phyloP scores from a whole-genome alignment of 1,140 invertebrate species.

The Drosophila parvula region DNA sequence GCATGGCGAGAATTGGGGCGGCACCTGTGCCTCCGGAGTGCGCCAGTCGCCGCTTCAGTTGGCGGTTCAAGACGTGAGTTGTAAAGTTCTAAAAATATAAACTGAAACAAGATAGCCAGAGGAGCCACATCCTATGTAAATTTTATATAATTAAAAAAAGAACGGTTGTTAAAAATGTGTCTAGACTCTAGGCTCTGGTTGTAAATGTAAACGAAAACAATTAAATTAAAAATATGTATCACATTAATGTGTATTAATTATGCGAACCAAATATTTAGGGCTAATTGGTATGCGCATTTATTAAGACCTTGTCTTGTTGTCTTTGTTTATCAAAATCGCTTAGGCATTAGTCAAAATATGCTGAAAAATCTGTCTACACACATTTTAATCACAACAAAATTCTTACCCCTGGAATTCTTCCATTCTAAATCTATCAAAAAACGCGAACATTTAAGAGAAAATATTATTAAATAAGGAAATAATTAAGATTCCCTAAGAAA shows the following conservation, averaged over 20 bases:
- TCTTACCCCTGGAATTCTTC: not conserved
- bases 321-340: not conserved
- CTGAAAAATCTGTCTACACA: not conserved
- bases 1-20: constrained; percentile 38
- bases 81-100: not conserved
- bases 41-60: constrained; percentile 57
- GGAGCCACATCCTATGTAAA: not conserved
- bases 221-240: constrained; percentile 25
- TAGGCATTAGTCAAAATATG: not conserved
- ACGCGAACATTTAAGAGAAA: not conserved
- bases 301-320: constrained; percentile 1
- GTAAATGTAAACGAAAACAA: not conserved
- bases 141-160: not conserved
- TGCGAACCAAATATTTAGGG: constrained; percentile 1
- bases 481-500: not conserved
- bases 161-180: too few relatives aligned
- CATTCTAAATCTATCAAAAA: not conserved
- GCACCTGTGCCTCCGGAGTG: constrained; percentile 34
- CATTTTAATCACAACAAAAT: not conserved
- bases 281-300: constrained; percentile 31
- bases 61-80: constrained; percentile 34
- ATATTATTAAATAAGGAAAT: not conserved
- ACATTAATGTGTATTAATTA: constrained; percentile 22
- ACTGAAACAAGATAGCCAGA: not conserved
- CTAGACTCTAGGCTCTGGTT: not conserved